phyloP scores from a whole-genome alignment of 1,140 invertebrate genomes.

The Scylla paramamosain region DNA sequence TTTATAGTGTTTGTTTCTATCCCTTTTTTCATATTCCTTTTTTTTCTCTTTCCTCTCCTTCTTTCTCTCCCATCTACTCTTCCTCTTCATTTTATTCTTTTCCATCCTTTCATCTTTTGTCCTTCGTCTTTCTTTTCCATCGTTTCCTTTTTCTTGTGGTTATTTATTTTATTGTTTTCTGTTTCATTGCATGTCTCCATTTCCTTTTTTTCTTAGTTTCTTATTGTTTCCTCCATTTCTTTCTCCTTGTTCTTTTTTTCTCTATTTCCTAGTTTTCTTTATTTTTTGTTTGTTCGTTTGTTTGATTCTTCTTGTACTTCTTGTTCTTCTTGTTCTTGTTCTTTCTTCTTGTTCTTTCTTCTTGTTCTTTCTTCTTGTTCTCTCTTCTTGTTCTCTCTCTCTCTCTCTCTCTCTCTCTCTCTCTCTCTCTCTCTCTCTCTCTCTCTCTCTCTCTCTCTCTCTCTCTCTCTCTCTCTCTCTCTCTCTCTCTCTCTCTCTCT shows the following conservation, averaged over 20 bases:
- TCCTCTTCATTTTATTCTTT: background rate
- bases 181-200: no score
- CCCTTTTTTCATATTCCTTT: background rate
- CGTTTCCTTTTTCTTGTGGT: no score
- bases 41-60: background rate
- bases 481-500: constrained; percentile 45
- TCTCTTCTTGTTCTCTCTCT: background rate
- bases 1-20: background rate
- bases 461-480: constrained; percentile 32
- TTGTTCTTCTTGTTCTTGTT: no score
- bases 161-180: no score
- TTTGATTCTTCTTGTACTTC: no score
- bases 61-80: background rate
- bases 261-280: background rate
- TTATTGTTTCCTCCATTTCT: no score
- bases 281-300: background rate
- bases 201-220: no score
- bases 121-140: background rate
- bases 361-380: background rate
- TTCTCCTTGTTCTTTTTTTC: background rate
- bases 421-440: background rate
- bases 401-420: background rate
- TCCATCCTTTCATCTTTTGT: no score
- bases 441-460: constrained; percentile 32
- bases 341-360: background rate